Conservation (phyloP, 2,888 invertebrate species). For the Dastarcus helophoroides region DNA sequence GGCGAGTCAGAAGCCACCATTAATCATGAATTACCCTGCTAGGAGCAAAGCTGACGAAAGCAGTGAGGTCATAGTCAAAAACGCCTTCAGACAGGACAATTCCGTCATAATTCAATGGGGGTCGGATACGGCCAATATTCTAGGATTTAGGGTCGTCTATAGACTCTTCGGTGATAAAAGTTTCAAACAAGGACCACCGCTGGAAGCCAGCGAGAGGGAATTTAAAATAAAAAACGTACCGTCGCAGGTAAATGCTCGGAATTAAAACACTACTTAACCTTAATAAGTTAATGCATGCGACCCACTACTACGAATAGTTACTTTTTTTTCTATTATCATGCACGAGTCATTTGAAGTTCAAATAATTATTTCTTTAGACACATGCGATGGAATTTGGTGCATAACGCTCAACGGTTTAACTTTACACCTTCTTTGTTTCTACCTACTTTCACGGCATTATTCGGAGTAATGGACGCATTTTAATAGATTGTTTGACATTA, state of each 20-base stretch:
- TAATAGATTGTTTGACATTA: no score
- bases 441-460: no score
- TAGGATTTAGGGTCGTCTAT: slow-evolving; percentile 85
- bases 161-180: slow-evolving; percentile 79
- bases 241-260: slow-evolving; percentile 64
- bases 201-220: slow-evolving; percentile 81
- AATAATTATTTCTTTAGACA: no score
- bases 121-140: slow-evolving; percentile 72
- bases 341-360: no score
- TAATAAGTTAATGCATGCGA: no score
- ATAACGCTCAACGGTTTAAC: no score
- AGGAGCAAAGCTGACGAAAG: slow-evolving; percentile 49
- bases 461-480: no score
- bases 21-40: slow-evolving; percentile 59
- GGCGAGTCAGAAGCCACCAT: slow-evolving; percentile 51
- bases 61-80: slow-evolving; percentile 73
- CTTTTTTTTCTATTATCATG: no score
- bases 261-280: no score
- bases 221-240: slow-evolving; percentile 90
- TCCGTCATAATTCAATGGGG: slow-evolving; percentile 88
- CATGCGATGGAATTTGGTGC: no score
- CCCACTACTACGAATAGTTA: no score
- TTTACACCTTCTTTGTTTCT: no score
- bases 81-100: slow-evolving; percentile 74
- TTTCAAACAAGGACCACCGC: slow-evolving; percentile 81